These are phyloP conservation scores for Drosophila paramelanica DNA, from an alignment of 2,888 invertebrate species.

Conservation along the genomic window DNA sequence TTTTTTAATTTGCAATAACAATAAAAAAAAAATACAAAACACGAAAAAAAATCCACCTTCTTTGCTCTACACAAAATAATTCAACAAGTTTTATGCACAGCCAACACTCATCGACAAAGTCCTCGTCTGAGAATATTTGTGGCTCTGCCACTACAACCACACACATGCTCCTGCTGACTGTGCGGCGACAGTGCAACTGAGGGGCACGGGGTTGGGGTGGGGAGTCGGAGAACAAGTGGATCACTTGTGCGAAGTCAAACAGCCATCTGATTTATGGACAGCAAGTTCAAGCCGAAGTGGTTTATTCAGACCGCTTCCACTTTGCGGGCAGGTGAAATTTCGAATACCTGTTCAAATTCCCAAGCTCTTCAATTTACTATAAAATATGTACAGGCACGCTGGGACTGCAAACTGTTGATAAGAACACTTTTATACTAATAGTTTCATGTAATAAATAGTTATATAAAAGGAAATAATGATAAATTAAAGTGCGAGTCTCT, in stretches of 20 bases:
- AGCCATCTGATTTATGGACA: constrained; percentile 68
- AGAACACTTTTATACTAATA: constrained; percentile 29
- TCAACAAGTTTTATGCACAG: constrained; percentile 76
- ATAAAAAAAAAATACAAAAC: constrained; percentile 50
- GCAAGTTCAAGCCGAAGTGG: constrained; percentile 16
- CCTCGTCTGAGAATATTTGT: constrained; percentile 63
- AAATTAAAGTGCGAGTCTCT: neutral
- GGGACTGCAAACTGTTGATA: constrained; percentile 41
- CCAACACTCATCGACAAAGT: constrained; percentile 19
- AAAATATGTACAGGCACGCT: constrained; percentile 28
- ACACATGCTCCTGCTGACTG: neutral
- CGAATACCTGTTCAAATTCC: constrained; percentile 57
- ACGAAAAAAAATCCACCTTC: constrained; percentile 1
- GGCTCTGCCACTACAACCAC: constrained; percentile 32
- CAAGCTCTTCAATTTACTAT: constrained; percentile 39
- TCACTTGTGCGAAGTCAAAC: constrained; percentile 40
- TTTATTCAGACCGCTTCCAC: constrained; percentile 7
- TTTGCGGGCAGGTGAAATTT: constrained; percentile 16
- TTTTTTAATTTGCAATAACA: constrained; percentile 80
- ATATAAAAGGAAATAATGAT: neutral
- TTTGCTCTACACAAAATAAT: constrained; percentile 51
- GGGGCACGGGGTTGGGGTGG: neutral
- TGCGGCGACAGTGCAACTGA: neutral
- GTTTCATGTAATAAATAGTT: neutral
- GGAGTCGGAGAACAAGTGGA: too few species aligned